phyloP scores from a whole-genome alignment of 2,888 invertebrate species.

The Drosophila kokeensis region DNA sequence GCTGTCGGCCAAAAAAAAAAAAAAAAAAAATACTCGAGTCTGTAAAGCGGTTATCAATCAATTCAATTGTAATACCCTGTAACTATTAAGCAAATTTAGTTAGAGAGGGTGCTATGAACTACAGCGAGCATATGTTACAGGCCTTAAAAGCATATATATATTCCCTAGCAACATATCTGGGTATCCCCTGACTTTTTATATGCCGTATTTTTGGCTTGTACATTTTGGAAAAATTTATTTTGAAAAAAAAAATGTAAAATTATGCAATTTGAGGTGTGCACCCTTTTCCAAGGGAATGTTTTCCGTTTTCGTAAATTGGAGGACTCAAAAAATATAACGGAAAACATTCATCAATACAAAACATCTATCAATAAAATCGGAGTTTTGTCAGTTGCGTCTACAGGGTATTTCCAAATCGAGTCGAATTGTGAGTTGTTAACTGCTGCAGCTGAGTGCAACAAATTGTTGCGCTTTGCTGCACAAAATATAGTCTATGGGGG shows the following conservation, averaged over 20 bases:
- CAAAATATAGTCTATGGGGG: conserved; percentile 31
- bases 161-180: neutral
- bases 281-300: too few relatives aligned
- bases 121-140: too few relatives aligned
- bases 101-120: neutral
- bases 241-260: too few relatives aligned
- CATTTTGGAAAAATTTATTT: too few relatives aligned
- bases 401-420: neutral
- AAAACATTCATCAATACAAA: too few relatives aligned
- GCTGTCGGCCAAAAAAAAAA: conserved; percentile 66
- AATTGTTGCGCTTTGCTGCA: conserved; percentile 76
- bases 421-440: conserved; percentile 3
- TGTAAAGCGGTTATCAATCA: conserved; percentile 75
- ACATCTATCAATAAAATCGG: neutral
- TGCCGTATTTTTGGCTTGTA: too few relatives aligned
- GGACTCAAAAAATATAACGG: too few relatives aligned
- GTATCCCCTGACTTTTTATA: too few relatives aligned
- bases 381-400: neutral
- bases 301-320: too few relatives aligned
- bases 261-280: too few relatives aligned
- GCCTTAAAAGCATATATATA: neutral
- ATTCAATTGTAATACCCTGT: conserved; percentile 36
- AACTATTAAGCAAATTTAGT: neutral
- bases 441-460: conserved; percentile 63
- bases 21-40: conserved; percentile 36